phyloP scores from a whole-genome alignment of 2,797 vertebrate species.

The Dicrostonyx torquatus region DNA sequence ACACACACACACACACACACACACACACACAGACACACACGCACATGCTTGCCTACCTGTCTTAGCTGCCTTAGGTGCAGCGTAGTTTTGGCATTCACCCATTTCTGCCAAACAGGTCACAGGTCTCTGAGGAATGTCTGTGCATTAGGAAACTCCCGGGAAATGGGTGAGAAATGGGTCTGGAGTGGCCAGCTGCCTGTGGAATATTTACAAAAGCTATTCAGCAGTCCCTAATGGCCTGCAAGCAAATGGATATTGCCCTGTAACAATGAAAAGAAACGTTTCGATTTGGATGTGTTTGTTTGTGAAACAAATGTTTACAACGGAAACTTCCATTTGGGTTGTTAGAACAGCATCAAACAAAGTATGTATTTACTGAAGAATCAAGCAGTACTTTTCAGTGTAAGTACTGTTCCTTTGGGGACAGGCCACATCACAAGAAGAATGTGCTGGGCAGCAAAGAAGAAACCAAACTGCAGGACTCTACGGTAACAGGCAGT shows the following conservation, averaged over 20 bases:
- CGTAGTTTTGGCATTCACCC: not conserved
- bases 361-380: conserved; percentile 75
- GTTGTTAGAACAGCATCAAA: conserved; percentile 65
- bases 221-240: conserved; percentile 55
- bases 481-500: conserved; percentile 39
- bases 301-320: conserved; percentile 79
- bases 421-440: conserved; percentile 45
- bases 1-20: not conserved
- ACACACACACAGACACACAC: not conserved
- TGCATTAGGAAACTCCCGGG: conserved; percentile 50
- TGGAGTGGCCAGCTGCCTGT: conserved; percentile 45
- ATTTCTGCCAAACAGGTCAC: not conserved
- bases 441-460: conserved; percentile 55
- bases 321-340: conserved; percentile 72
- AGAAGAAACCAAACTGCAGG: conserved; percentile 30
- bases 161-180: not conserved
- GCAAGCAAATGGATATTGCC: conserved; percentile 73
- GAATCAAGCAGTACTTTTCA: conserved; percentile 63
- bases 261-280: conserved; percentile 75
- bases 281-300: conserved; percentile 77
- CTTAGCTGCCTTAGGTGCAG: not conserved
- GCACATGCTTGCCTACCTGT: not conserved
- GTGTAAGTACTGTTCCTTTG: conserved; percentile 65
- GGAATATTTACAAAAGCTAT: conserved; percentile 67
- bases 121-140: not conserved